phyloP scores from a whole-genome alignment of 2,113 vertebrate genomes.

The Edolisoma coerulescens region DNA sequence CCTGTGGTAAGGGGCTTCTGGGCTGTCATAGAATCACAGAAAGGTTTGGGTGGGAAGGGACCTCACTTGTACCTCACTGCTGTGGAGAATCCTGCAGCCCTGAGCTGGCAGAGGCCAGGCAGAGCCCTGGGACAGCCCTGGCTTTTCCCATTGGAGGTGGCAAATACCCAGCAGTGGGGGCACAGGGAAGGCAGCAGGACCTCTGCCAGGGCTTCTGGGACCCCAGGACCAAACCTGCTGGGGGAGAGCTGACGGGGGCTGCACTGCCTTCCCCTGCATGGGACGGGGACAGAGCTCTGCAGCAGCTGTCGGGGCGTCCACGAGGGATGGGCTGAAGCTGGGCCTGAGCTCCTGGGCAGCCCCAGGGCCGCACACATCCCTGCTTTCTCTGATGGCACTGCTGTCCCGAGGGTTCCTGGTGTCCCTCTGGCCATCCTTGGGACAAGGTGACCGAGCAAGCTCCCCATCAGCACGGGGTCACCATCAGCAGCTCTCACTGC shows the following conservation, averaged over 20 bases:
- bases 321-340: background rate
- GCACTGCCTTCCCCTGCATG: rapidly evolving
- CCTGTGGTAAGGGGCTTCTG: background rate
- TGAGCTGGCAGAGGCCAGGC: background rate
- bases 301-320: rapidly evolving
- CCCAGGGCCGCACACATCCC: background rate
- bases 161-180: background rate
- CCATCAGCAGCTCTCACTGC: background rate
- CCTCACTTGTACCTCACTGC: background rate
- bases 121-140: background rate
- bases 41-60: background rate
- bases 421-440: background rate
- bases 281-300: background rate
- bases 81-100: background rate
- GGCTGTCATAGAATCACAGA: background rate
- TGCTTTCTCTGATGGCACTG: rapidly evolving
- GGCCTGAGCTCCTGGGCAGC: background rate
- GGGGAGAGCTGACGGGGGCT: background rate
- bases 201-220: background rate
- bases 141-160: background rate
- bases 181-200: background rate
- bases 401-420: background rate
- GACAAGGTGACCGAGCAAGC: rapidly evolving
- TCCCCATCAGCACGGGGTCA: background rate
- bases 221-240: background rate